Percentiles rank a stretch among this genome's conserved stretches.
Evolutionary conservation across 2,888 invertebrate genomes (phyloP).

Genomic region (Hydriomena furcata): DNA sequence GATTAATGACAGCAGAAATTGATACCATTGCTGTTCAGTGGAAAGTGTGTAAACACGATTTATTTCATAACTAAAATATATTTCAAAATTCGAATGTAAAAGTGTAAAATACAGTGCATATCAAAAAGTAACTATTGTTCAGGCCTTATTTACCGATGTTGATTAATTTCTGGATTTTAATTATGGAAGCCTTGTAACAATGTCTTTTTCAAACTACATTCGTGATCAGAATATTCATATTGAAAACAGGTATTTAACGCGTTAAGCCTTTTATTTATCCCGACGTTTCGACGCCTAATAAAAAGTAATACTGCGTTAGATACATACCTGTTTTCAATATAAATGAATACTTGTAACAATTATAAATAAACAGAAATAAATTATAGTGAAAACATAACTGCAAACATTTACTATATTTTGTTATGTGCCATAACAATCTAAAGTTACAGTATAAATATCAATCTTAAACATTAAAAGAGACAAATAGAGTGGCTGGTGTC

Average conservation of each 20-base stretch:
- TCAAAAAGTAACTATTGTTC: background rate
- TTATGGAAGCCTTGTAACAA: too few species aligned
- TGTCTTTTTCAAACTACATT: too few species aligned
- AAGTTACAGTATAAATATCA: background rate
- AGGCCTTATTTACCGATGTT: too few species aligned
- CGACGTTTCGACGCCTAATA: too few species aligned
- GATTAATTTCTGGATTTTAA: too few species aligned
- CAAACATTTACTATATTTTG: background rate
- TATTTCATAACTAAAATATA: background rate
- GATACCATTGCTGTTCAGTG: background rate
- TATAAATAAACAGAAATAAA: constrained; percentile 6
- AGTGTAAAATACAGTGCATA: background rate
- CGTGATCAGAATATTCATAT: too few species aligned
- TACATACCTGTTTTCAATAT: too few species aligned
- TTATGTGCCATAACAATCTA: background rate
- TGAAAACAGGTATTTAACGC: too few species aligned
- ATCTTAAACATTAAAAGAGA: background rate
- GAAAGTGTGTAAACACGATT: background rate
- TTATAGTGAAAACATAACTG: background rate
- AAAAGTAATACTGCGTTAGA: too few species aligned
- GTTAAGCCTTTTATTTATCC: too few species aligned
- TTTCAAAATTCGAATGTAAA: background rate
- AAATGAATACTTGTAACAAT: too few species aligned
- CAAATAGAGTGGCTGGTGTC: background rate
- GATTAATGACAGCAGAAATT: too few species aligned